A percentile compares a stretch with the other conserved stretches of the same genome.
Evolutionary conservation across 1,140 invertebrate genomes (phyloP).

Genomic region (Drosophila ogumai): DNA sequence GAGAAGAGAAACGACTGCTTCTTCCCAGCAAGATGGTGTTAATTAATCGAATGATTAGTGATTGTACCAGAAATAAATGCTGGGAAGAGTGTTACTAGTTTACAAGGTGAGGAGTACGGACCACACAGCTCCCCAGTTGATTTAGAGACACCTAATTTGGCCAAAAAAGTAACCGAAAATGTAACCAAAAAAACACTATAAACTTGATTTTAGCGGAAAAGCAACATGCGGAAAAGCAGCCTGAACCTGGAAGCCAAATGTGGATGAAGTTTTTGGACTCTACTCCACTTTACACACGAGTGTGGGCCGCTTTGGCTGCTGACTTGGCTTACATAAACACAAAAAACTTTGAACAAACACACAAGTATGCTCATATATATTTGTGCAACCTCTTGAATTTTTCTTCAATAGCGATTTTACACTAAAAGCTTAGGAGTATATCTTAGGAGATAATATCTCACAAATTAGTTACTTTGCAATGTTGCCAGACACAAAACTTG

Average conservation of each 20-base stretch:
- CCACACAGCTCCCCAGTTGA: conserved; percentile 51
- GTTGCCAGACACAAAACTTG: conserved; percentile 15
- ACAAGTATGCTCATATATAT: conserved; percentile 28
- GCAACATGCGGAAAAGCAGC: conserved; percentile 75
- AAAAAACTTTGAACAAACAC: conserved; percentile 43
- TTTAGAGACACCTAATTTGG: conserved; percentile 57
- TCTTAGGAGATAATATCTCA: conserved; percentile 13
- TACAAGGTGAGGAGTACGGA: conserved; percentile 44
- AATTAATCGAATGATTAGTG: conserved; percentile 27
- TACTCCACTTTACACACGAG: conserved; percentile 51
- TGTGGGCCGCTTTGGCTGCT: conserved; percentile 61
- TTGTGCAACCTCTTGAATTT: conserved; percentile 33
- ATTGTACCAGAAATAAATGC: conserved; percentile 34
- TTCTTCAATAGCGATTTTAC: conserved; percentile 37
- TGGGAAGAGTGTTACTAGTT: conserved; percentile 43
- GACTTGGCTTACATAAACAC: conserved; percentile 75
- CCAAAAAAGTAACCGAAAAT: conserved; percentile 48
- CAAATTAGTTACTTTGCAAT: conserved; percentile 2
- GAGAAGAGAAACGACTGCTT: conserved; percentile 11
- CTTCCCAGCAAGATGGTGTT: conserved; percentile 31
- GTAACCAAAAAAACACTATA: conserved; percentile 20
- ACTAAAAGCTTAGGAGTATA: conserved; percentile 14
- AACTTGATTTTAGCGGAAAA: conserved; percentile 50
- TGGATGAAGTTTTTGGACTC: conserved; percentile 61
- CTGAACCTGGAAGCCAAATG: conserved; percentile 73